A percentile compares a stretch with the other conserved stretches of the same genome.
Conservation (phyloP, 2,113 vertebrate genomes). For the Vireo altiloquus region DNA sequence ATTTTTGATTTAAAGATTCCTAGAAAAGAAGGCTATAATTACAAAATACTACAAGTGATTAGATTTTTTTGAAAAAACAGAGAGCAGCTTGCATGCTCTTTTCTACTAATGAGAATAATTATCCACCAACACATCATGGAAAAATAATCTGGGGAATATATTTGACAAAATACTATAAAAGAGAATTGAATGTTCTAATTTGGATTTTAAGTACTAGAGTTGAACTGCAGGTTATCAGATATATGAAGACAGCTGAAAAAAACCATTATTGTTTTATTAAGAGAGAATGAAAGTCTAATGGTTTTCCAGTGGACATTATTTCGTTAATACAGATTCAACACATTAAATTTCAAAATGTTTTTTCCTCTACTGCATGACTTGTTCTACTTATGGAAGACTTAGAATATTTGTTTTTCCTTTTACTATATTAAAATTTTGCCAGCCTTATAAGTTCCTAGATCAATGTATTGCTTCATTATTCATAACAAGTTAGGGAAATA, state of each 20-base stretch:
- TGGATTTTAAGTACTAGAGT: background rate
- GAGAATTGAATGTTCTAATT: background rate
- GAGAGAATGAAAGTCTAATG: background rate
- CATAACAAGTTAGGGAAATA: background rate
- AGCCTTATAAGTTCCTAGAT: background rate
- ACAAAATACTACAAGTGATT: background rate
- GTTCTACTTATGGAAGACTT: background rate
- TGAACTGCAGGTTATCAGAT: background rate
- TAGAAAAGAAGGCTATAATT: background rate
- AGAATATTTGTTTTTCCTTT: background rate
- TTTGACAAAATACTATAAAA: background rate
- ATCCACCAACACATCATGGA: background rate
- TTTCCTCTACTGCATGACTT: background rate
- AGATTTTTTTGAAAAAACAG: background rate
- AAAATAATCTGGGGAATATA: background rate
- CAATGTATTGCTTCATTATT: background rate
- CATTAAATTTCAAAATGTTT: background rate
- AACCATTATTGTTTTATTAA: fast-evolving
- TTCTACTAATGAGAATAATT: background rate
- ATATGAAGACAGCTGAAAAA: background rate
- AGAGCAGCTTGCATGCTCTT: background rate
- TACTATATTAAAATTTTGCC: background rate
- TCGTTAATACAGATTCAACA: background rate
- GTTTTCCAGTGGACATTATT: background rate
- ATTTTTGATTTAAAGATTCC: background rate